phyloP scores from a whole-genome alignment of 2,888 invertebrate species.

The Pantelozetes paolii region DNA sequence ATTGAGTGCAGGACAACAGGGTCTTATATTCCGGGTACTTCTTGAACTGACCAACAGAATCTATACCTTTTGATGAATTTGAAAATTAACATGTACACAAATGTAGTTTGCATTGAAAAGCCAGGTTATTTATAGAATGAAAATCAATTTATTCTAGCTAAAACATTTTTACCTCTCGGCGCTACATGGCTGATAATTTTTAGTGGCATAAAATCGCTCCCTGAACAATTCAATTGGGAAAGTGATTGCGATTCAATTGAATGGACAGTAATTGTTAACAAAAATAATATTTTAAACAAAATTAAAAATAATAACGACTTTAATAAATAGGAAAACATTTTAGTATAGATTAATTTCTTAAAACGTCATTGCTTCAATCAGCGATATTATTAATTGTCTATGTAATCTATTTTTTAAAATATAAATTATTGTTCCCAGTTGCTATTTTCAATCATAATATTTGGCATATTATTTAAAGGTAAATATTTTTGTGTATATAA shows the following conservation, averaged over 20 bases:
- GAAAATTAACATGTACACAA: no score
- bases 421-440: no score
- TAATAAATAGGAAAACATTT: constrained; percentile 9
- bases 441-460: no score
- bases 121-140: no score
- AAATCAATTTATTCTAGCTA: background rate
- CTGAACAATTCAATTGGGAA: constrained; percentile 6
- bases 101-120: no score
- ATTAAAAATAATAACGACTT: background rate
- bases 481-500: no score
- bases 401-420: no score
- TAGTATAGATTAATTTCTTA: no score
- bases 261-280: background rate
- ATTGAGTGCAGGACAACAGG: background rate
- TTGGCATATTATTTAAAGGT: no score
- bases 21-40: background rate
- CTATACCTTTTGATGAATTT: background rate
- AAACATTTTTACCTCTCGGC: background rate
- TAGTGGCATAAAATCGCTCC: background rate
- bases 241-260: background rate
- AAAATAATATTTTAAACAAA: no score
- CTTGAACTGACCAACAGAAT: background rate
- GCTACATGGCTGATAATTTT: background rate
- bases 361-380: no score
- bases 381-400: no score